Percentiles rank a stretch among this genome's conserved stretches.
Conservation (phyloP, 1,140 invertebrate genomes). For the Teleopsis dalmanni region DNA sequence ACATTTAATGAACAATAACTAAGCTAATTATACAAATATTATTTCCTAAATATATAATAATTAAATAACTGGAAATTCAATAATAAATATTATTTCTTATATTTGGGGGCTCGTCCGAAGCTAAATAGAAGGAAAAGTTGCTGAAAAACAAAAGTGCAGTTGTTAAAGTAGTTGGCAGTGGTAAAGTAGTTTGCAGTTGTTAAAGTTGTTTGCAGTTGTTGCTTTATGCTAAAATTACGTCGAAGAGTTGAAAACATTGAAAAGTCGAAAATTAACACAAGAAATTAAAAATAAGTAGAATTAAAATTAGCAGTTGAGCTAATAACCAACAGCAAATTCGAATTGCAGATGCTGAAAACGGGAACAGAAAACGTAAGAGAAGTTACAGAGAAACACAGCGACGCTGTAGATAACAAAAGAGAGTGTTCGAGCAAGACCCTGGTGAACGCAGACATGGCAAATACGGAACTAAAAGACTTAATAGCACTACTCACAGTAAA, state of each 20-base stretch:
- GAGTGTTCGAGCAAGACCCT: neutral
- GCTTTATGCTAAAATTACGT: neutral
- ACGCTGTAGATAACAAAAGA: neutral
- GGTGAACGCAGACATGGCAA: neutral
- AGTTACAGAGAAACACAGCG: too few species aligned
- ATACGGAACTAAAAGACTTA: neutral
- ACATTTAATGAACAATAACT: too few species aligned
- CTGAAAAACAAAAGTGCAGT: neutral
- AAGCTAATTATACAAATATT: too few species aligned
- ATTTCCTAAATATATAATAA: too few species aligned
- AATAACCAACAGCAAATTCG: neutral
- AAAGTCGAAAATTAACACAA: constrained; percentile 1
- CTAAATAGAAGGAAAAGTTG: neutral
- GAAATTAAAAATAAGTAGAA: neutral
- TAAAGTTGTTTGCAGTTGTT: neutral
- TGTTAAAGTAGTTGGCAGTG: neutral
- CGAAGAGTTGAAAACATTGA: neutral
- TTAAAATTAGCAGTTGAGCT: neutral
- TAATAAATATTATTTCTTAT: neutral
- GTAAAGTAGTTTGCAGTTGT: neutral
- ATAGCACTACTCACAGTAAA: neutral
- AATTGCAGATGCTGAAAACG: too few species aligned
- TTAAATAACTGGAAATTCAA: neutral
- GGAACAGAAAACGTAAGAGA: too few species aligned
- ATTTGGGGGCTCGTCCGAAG: neutral